Percentiles rank a stretch among this genome's conserved stretches.
phyloP scores from a whole-genome alignment of 2,888 invertebrate genomes.

The Rhaphigaster nebulosa region DNA sequence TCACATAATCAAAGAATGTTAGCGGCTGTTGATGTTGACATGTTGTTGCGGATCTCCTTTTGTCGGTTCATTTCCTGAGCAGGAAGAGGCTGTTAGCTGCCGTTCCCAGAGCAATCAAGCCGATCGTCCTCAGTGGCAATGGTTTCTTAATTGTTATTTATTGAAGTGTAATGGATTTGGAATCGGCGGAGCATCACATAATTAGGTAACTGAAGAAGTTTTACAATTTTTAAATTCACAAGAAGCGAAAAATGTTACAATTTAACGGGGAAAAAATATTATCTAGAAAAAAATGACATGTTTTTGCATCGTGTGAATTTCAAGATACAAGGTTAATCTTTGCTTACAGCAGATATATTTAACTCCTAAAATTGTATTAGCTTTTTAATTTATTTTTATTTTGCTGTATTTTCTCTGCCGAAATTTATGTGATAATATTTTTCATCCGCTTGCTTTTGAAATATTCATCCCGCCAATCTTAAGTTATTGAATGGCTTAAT shows the following conservation, averaged over 20 bases:
- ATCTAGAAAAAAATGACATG: too few species aligned
- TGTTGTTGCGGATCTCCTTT: conserved; percentile 13
- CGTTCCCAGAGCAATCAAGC: conserved; percentile 27
- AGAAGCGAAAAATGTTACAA: not conserved
- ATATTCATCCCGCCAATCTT: too few species aligned
- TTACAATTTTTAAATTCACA: not conserved
- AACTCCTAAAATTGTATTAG: too few species aligned
- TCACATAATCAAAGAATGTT: not conserved
- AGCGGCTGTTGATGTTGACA: not conserved
- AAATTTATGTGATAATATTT: too few species aligned
- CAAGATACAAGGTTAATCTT: too few species aligned
- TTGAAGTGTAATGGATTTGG: not conserved
- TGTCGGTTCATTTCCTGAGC: conserved; percentile 26
- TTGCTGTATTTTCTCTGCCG: too few species aligned
- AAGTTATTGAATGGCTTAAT: too few species aligned
- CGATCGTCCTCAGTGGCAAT: not conserved
- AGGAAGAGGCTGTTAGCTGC: not conserved
- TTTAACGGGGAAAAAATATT: not conserved
- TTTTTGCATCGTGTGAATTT: too few species aligned
- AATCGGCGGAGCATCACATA: not conserved
- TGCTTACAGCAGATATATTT: too few species aligned
- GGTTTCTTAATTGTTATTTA: conserved; percentile 7
- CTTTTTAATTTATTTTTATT: too few species aligned
- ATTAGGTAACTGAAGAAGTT: not conserved
- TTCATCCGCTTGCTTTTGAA: too few species aligned